A percentile compares a stretch with the other conserved stretches of the same genome.
These are phyloP conservation scores for Trididemnum clinides DNA, from an alignment of 23 tunicate genomes.

Conservation along the genomic window DNA sequence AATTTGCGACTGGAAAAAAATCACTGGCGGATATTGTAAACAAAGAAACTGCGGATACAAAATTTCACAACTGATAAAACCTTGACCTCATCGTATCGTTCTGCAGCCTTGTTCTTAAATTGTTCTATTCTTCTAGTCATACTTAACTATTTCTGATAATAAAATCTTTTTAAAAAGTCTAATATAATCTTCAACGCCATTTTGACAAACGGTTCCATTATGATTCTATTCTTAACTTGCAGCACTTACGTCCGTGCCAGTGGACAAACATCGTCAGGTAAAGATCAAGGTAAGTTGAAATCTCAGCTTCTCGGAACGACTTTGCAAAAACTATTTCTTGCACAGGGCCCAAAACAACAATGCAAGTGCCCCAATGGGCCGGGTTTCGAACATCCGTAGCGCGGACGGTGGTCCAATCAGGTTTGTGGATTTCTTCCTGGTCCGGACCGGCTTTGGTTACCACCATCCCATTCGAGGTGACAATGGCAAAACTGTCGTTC, in stretches of 20 bases:
- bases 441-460: slow-evolving; percentile 36
- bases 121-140: too few relatives aligned
- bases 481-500: slow-evolving; percentile 37
- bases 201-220: too few relatives aligned
- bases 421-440: slow-evolving; percentile 5
- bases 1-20: too few relatives aligned
- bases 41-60: too few relatives aligned
- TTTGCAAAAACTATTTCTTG: slow-evolving; percentile 55
- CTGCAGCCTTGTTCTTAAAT: too few relatives aligned
- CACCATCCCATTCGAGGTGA: slow-evolving; percentile 56
- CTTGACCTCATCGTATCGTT: too few relatives aligned
- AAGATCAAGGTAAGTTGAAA: slow-evolving; percentile 45
- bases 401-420: slow-evolving; percentile 40
- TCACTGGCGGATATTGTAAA: too few relatives aligned
- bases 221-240: too few relatives aligned
- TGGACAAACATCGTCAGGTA: slow-evolving; percentile 63
- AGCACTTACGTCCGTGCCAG: slow-evolving; percentile 36
- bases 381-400: slow-evolving; percentile 78
- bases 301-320: slow-evolving; percentile 73
- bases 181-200: too few relatives aligned
- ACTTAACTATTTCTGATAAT: too few relatives aligned
- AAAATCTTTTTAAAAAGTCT: too few relatives aligned
- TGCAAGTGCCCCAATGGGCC: slow-evolving; percentile 61
- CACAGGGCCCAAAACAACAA: slow-evolving; percentile 51
- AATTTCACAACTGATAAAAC: too few relatives aligned